Conservation (phyloP, 2,797 vertebrate genomes). For the Danionella dracula region DNA sequence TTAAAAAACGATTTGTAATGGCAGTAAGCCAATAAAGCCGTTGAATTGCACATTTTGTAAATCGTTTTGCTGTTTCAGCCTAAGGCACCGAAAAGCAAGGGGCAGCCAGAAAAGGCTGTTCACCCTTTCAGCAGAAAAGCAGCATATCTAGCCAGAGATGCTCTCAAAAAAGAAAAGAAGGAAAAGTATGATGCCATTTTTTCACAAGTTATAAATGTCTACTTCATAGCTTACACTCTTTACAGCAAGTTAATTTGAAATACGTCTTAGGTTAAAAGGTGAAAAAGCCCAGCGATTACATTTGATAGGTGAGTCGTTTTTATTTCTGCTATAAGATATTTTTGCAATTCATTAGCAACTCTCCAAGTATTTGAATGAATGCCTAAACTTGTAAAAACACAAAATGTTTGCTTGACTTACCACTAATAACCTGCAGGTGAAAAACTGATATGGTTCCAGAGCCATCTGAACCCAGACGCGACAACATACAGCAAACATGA, state of each 20-base stretch:
- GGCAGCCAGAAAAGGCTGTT: slow-evolving; percentile 74
- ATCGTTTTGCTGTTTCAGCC: slow-evolving; percentile 67
- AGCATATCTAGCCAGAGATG: slow-evolving; percentile 79
- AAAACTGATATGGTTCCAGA: slow-evolving; percentile 92
- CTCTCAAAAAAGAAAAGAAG: slow-evolving; percentile 78
- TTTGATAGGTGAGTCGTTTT: slow-evolving; percentile 68
- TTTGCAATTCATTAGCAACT: not conserved
- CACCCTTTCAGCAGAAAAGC: slow-evolving; percentile 95
- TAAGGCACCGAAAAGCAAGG: slow-evolving; percentile 75
- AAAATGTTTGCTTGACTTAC: no score
- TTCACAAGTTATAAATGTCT: not conserved
- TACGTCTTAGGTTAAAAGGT: slow-evolving; percentile 70
- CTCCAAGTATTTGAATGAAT: no score
- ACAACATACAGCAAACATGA: slow-evolving; percentile 78
- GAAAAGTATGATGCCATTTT: slow-evolving; percentile 69
- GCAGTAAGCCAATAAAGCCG: no score
- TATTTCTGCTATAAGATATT: not conserved
- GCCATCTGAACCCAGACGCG: slow-evolving; percentile 77
- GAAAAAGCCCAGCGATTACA: slow-evolving; percentile 85
- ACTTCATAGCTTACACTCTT: not conserved
- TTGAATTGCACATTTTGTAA: not conserved
- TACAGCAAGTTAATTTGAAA: not conserved
- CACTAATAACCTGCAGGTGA: slow-evolving; percentile 69
- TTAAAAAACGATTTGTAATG: not conserved
- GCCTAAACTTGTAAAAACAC: not conserved